These are phyloP conservation scores for Archilochus colubris DNA, from an alignment of 2,113 vertebrate species.

Conservation along the genomic window DNA sequence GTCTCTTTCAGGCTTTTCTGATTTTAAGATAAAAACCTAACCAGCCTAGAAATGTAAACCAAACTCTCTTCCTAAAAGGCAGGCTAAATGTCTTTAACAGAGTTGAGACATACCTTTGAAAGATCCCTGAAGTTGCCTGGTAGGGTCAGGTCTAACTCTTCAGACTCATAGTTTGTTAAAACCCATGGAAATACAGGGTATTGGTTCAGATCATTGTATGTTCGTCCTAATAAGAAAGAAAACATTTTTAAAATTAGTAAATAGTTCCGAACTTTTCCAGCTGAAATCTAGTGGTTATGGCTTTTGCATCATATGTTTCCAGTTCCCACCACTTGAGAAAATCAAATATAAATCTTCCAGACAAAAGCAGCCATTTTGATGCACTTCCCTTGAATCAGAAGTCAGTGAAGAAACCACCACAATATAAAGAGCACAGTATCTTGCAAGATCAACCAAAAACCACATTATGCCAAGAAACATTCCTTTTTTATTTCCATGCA, in stretches of 20 bases:
- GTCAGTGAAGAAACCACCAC: background rate
- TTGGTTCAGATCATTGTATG: slow-evolving; percentile 96
- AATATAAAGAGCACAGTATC: background rate
- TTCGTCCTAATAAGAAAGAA: slow-evolving; percentile 84
- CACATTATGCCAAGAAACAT: background rate
- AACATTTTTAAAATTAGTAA: slow-evolving; percentile 9
- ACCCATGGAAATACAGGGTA: slow-evolving; percentile 99
- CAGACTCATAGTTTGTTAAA: slow-evolving; percentile 96
- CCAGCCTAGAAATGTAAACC: background rate
- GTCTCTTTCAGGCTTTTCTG: background rate
- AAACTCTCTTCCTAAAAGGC: background rate
- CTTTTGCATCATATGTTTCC: background rate
- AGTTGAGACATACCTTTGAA: slow-evolving; percentile 89
- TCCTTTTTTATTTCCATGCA: background rate
- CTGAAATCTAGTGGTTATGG: background rate
- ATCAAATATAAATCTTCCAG: background rate
- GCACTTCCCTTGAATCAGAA: background rate
- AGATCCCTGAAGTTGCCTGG: slow-evolving; percentile 98
- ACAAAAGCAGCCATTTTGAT: background rate
- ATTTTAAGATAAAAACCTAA: background rate
- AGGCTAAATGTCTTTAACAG: background rate
- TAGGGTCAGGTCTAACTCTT: slow-evolving; percentile 94
- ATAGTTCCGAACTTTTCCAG: background rate
- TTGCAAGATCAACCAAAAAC: background rate
- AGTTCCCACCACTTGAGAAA: background rate